Evolutionary conservation across 1,140 invertebrate species (phyloP), one percentile per base, ranked within the genome.

Genomic region (Temnothorax nylanderi): DNA sequence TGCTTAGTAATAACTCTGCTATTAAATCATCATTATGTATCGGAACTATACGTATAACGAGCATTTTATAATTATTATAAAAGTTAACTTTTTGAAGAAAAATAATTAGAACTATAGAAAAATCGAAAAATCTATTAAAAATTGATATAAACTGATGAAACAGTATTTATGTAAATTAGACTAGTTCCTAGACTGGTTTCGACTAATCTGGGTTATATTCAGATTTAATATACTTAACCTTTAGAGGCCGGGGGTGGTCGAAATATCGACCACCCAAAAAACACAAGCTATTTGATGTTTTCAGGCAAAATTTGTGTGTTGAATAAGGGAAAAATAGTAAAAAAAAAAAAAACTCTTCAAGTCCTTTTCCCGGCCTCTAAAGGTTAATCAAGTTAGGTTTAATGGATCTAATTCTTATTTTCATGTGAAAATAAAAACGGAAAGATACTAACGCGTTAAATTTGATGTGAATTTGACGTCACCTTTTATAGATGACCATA

Each of bases 1-100:
- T 87, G 71, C 74, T 86, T 34, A 80, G 85, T 87, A 86, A 91
- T 91, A 77, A 86, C 41, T 62, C 16, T 34, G 16, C 8, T 41
- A 32, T 77, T 78, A 78, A 49, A 34, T 26, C 5, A 21, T 67
- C 7, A 32, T 67, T 65, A 41, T 37, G 37, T 62, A 7, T 37
- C 37, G 21, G 10, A 34, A 65, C n/a, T 76, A 5, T n/a, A 21
- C 8, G 2, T 37, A 21, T 26, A 34, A 64, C 1, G 37, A 34
- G 21, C 44, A 44, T 11, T 62, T 44, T 44, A 11, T 7, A 77
- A 44, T 26, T 44, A 44, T 67, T 60, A 75, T 10, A 21, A 44
- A 41, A 62, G 7, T 60, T 60, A 21, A 37, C 6, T 34, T 74
- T 56, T 47, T 18, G 32, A 13, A 18, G 1, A 69, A 0, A 11